Base-by-base conservation (phyloP, 2,888 invertebrate species). In the Brachyopa scutellaris region DNA sequence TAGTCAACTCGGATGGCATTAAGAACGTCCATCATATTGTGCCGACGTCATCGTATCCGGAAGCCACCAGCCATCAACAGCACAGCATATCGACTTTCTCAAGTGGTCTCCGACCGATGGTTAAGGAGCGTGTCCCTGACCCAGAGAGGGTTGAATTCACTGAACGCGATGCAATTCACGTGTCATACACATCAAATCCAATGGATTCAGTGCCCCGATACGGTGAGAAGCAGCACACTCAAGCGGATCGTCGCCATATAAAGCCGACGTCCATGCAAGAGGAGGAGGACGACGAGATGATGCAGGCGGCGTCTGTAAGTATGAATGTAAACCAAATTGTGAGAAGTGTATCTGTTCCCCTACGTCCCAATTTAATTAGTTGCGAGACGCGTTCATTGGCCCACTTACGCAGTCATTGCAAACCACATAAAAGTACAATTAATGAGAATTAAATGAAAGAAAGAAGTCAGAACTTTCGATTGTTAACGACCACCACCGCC, bases 91-190 rank as follows among this genome's bases (percentile, higher is more conserved):
- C 59, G n/a, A 49, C 23, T 40, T 82, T 67, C 49, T 73, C 84
- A 17, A 80, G 57, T 40, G 66, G 40, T 42, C 40, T 79, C 1
- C 66, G 55, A 23, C 70, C 74, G 9, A 49, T 70, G 62, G 8
- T 57, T 1, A 62, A 55, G n/a, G 80, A 80, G 11, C 79, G 79
- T 53, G 33, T 51, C 7, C 61, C 83, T n/a, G 89, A 88, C 49
- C 90, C 89, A 0, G 53, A 88, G 29, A 86, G 89, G 42, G 88
- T 90, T 38, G 89, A 90, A 84, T 90, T 90, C 76, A 90, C 89
- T 0, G 89, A 90, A 77, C 87, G 87, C 13, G 89, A 90, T 84
- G 89, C 89, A 13, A 87, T 90, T 21, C 85, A 86, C 2, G 87
- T 88, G 0, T 84, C 87, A 0, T 89, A 87, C 62, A 89, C 89